Evolutionary conservation across 30 jellyfish, hydroid and myxozoan species (phyloP), one percentile per base, ranked within the genome.

Genomic region (Aurelia sp.): DNA sequence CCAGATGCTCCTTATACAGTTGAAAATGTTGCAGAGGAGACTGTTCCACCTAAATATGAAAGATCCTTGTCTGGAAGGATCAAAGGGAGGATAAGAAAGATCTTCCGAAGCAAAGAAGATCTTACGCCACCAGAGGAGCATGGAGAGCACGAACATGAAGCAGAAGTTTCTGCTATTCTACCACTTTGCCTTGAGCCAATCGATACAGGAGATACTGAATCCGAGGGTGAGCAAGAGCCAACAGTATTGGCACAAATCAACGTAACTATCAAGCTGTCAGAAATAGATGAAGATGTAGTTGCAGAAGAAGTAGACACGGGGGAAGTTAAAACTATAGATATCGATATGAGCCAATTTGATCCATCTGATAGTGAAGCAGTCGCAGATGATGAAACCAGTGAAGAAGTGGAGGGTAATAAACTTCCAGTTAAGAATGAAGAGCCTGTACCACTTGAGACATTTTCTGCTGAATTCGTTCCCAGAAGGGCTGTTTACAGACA

Each of bases 401-500:
- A 23, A 11, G 71, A 27, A 33, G 33, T 0, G 11, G 82, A 47
- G 3, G 13, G 30, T 11, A 33, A 47, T 20, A 70, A 16, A 23
- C 40, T 33, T 40, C 66, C 22, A 59, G 23, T 13, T 0, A 22
- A 30, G 0, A 73, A 73, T n/a, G 71, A 73, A 18, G 71, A 73
- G 11, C 44, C 74, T 0, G 1, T 21, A 7, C 0, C 55, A 0
- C 21, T 44, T 70, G 84, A 73, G 65, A 23, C 62, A 13, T 27
- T 16, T 12, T 11, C 84, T 30, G 4, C 69, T 6, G 84, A 73
- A 48, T 0, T 50, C 3, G 50, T 64, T 8, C 74, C 69, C 2
- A 73, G 0, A 48, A 73, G 84, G 37, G 63, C 11, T 40, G 84
- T 73, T 40, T 50, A 40, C 69, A 73, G 84, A 50, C 30, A 73